Conservation (phyloP, 2,113 vertebrate species). For the Tinamus guttatus region DNA sequence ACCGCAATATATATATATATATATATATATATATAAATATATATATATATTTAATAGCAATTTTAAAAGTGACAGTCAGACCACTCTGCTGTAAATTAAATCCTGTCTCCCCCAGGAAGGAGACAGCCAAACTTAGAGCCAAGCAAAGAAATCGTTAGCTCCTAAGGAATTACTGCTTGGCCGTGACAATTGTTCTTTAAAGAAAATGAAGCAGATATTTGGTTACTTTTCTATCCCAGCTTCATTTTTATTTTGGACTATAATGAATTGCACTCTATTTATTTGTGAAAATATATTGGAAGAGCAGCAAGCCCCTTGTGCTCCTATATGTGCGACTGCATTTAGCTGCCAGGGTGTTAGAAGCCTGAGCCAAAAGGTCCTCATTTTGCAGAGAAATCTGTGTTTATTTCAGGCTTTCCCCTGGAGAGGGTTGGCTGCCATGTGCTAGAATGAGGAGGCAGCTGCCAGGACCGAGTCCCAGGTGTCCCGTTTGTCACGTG, state of each 20-base stretch:
- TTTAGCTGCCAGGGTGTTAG: neutral
- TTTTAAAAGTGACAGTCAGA: neutral
- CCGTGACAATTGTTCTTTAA: neutral
- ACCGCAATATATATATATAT: neutral
- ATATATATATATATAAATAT: too few relatives aligned
- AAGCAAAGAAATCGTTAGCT: neutral
- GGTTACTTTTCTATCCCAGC: neutral
- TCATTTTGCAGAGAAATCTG: neutral
- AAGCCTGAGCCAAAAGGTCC: neutral
- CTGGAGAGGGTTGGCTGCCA: neutral
- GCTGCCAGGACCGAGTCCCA: neutral
- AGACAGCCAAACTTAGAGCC: neutral
- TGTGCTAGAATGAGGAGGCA: neutral
- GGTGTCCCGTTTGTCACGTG: fast-evolving
- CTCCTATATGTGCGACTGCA: neutral
- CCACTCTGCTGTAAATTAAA: neutral
- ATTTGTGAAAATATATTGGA: neutral
- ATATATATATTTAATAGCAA: neutral
- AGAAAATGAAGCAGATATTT: neutral
- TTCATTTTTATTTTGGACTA: neutral
- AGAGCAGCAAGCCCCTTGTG: neutral
- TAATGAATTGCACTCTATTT: neutral
- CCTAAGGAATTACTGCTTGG: neutral
- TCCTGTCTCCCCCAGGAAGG: neutral
- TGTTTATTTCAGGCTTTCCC: neutral